Conservation (phyloP, 2,797 vertebrate genomes). For the Pipistrellus kuhlii region DNA sequence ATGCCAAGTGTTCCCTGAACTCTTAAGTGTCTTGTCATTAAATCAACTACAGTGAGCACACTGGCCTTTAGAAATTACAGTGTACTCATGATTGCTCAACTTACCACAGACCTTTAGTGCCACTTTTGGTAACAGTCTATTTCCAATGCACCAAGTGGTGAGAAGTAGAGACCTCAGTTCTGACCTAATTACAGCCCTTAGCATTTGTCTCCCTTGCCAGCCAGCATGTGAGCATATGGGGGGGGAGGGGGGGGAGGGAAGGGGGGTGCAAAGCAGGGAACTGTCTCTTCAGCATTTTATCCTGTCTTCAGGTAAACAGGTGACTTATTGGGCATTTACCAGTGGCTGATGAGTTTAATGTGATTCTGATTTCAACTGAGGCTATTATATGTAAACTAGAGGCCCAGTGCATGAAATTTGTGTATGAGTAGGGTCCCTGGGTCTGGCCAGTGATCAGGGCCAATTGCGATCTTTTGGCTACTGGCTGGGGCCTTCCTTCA, state of each 20-base stretch:
- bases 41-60: background rate
- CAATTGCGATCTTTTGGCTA: too few species aligned
- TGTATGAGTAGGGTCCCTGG: too few species aligned
- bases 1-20: background rate
- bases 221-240: accelerated
- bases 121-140: background rate
- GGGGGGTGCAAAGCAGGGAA: too few species aligned
- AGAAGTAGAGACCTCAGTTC: background rate
- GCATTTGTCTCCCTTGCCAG: background rate
- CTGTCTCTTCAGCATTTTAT: background rate
- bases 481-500: too few species aligned
- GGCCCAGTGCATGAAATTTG: too few species aligned
- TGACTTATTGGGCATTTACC: background rate
- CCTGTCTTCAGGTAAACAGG: background rate
- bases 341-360: background rate
- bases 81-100: background rate
- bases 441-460: too few species aligned
- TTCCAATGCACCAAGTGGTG: background rate
- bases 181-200: background rate
- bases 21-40: background rate
- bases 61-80: background rate
- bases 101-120: background rate
- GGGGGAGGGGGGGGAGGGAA: accelerated
- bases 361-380: background rate
- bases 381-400: background rate